These are phyloP conservation scores for Paedocypris micromegethes DNA, from an alignment of 2,797 vertebrate genomes.

Conservation along the genomic window DNA sequence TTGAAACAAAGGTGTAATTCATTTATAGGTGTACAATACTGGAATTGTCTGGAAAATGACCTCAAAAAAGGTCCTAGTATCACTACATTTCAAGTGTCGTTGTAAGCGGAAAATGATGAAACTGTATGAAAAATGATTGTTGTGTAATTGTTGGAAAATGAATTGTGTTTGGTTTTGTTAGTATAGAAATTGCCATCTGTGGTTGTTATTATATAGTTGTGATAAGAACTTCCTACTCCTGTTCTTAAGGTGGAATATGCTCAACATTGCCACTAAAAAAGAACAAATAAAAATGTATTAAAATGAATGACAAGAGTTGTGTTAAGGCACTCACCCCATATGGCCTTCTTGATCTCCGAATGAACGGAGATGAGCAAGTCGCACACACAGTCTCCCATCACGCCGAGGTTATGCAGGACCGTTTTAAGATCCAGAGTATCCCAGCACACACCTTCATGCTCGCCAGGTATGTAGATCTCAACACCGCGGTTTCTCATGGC, in stretches of 20 bases:
- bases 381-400: slow-evolving; percentile 81
- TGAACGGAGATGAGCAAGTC: slow-evolving; percentile 81
- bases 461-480: slow-evolving; percentile 86
- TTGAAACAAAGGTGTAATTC: no score
- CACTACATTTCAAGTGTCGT: no score
- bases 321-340: slow-evolving; percentile 73
- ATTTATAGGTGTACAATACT: no score
- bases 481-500: slow-evolving; percentile 97
- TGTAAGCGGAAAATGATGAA: no score
- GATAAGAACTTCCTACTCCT: no score
- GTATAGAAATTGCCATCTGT: no score
- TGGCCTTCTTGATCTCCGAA: slow-evolving; percentile 67
- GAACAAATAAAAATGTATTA: not conserved
- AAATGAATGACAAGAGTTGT: not conserved
- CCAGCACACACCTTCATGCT: slow-evolving; percentile 68
- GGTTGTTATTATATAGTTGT: no score
- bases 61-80: no score
- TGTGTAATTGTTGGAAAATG: no score
- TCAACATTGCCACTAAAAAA: not conserved
- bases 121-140: no score
- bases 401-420: slow-evolving; percentile 79
- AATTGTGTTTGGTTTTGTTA: no score
- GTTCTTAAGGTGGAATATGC: not conserved
- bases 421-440: slow-evolving; percentile 82
- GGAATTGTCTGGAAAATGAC: no score